phyloP scores from a whole-genome alignment of 2,113 vertebrate genomes.

The Tetraodon nigroviridis region DNA sequence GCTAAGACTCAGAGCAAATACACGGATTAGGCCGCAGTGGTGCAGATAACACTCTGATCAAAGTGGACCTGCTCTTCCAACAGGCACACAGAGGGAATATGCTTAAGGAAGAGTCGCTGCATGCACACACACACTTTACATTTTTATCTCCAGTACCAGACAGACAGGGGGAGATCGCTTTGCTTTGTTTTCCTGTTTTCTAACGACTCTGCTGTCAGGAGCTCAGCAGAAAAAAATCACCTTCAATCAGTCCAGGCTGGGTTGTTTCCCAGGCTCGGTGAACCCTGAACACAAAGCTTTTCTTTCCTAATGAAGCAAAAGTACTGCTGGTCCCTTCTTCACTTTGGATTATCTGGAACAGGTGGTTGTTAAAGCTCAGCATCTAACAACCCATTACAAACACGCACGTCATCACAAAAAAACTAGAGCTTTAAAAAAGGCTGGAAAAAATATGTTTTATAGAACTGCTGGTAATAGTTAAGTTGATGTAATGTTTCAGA shows the following conservation, averaged over 20 bases:
- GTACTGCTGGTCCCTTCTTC: slow-evolving; percentile 28
- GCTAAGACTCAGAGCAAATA: slow-evolving; percentile 78
- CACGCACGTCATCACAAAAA: too few relatives aligned
- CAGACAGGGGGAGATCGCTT: slow-evolving; percentile 59
- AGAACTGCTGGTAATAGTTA: too few relatives aligned
- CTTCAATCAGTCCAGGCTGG: slow-evolving; percentile 57
- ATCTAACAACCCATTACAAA: too few relatives aligned
- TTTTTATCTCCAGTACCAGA: slow-evolving; percentile 63
- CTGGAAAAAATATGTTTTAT: too few relatives aligned
- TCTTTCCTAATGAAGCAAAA: slow-evolving; percentile 46
- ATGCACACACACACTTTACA: slow-evolving; percentile 45
- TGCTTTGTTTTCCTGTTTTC: slow-evolving; percentile 68
- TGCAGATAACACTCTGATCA: slow-evolving; percentile 77
- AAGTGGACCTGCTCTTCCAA: slow-evolving; percentile 71
- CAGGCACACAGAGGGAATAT: slow-evolving; percentile 67
- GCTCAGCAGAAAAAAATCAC: slow-evolving; percentile 52
- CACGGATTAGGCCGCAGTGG: slow-evolving; percentile 74
- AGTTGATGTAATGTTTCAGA: too few relatives aligned
- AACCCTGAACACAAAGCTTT: slow-evolving; percentile 49
- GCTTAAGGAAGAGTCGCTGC: slow-evolving; percentile 64
- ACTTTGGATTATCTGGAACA: not conserved
- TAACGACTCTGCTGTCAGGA: slow-evolving; percentile 53
- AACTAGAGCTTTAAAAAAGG: too few relatives aligned
- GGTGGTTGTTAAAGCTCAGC: too few relatives aligned
- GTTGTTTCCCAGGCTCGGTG: slow-evolving; percentile 40